Conservation (phyloP, 2,113 vertebrate species). For the Proterorhinus semilunaris region DNA sequence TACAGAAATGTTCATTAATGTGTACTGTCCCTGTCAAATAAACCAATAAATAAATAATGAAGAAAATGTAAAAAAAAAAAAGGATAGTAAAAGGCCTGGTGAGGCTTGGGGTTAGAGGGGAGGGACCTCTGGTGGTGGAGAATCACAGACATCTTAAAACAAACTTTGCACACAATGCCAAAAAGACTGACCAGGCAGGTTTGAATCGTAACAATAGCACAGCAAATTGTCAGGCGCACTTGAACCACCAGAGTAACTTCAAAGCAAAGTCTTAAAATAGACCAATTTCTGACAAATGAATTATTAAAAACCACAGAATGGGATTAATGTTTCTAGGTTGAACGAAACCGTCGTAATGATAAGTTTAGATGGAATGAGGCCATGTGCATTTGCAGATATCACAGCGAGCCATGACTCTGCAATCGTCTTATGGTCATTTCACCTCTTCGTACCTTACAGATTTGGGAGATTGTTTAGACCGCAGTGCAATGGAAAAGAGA, state of each 20-base stretch:
- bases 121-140: too few relatives aligned
- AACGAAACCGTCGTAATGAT: not conserved
- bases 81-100: too few relatives aligned
- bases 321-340: not conserved
- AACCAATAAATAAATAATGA: too few relatives aligned
- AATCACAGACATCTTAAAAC: too few relatives aligned
- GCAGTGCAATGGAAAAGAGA: not conserved
- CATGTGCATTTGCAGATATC: not conserved
- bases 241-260: not conserved
- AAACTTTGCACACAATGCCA: not conserved
- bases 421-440: not conserved
- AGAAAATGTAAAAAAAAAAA: too few relatives aligned
- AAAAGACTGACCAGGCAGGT: not conserved
- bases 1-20: too few relatives aligned
- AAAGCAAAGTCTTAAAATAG: constrained; percentile 1
- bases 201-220: not conserved
- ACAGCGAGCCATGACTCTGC: not conserved
- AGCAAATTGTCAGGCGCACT: not conserved
- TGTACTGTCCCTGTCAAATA: too few relatives aligned
- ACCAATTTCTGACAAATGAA: constrained; percentile 1
- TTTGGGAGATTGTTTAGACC: not conserved
- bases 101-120: too few relatives aligned
- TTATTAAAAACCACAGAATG: not conserved
- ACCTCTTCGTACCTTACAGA: not conserved
- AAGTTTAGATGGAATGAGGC: constrained; percentile 4